Evolutionary conservation across 2,113 vertebrate species (phyloP), one percentile per base, ranked within the genome.

Genomic region (Cricetomys ansorgei): DNA sequence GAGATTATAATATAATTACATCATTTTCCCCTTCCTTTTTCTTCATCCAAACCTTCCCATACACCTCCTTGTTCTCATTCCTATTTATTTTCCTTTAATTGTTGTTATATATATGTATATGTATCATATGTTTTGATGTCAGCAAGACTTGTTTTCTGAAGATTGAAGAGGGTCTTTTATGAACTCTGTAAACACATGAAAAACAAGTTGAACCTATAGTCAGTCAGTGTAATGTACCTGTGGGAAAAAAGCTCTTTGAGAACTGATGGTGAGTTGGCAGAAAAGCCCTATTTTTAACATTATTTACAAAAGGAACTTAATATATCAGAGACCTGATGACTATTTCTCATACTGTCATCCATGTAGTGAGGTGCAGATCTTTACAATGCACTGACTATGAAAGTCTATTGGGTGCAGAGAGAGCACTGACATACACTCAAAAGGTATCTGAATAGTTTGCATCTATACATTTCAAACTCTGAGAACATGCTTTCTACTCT

Each of bases 401-500:
- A 72, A 65, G 43, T 64, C 64, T 53, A 57, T 10, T 15, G 25
- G 43, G 37, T 37, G 7, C 40, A 40, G 2, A 76, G 5, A 75
- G 7, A 88, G 70, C 62, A n/a, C 57, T 57, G 53, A n/a, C n/a
- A 73, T 43, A 13, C 0, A 4, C 88, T 81, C 43, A 57, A 19
- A 92, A 75, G 48, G 0, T 40, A 48, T 40, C 45, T 75, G 13
- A 31, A 91, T 67, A 31, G 3, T 48, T 23, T 55, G 13, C 40
- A 13, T 43, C 5, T 3, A 88, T 19, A 81, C 4, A 45, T 84
- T 85, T 90, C 27, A 16, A 92, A 53, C 70, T 87, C 37, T 89
- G 13, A 64, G 64, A 31, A 83, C 5, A n/a, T 48, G 13, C 57
- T 83, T 94, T 95, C 70, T 89, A 8, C 84, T 91, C 89, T 92